Evolutionary conservation across 2,888 invertebrate species (phyloP), one percentile per base, ranked within the genome.

Genomic region (Drosophila emarginata): DNA sequence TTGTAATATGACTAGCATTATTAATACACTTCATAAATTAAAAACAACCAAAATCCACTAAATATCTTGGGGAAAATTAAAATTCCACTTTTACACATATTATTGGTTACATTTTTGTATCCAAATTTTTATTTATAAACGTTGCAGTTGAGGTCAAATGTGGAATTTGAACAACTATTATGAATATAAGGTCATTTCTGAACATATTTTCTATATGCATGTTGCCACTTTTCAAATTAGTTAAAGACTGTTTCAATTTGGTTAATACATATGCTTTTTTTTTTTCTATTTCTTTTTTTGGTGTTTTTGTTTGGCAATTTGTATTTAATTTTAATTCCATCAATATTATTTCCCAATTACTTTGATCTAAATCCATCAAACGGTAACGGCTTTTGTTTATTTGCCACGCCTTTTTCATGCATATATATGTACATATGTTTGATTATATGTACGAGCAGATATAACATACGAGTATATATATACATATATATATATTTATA

Each of bases 381-480:
- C 45, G 4, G 21, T 45, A 45, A 11, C 18, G 45, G 45, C 14
- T 52, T 52, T 52, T 39, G 7, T 18, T 15, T 28, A 39, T 61
- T 61, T 54, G 40, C 45, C 23, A 61, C 45, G 51, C 53, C 52
- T 52, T 28, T 52, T 52, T 23, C 52, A 52, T 52, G 23, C 28
- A 45, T 45, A 15, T 45, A 45, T 15, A 18, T 4, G 12, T 37
- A 21, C 18, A 45, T 45, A 18, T 45, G 12, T 21, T 4, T 21
- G 11, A 9, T 32, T 32, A 32, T 9, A 40, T 15, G 2, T 36
- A 36, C 11, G 18, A 45, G 9, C 7, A n/a, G n/a, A n/a, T n/a
- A n/a, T n/a, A n/a, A n/a, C n/a, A n/a, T 36, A 36, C 11, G 18
- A 45, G 9, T 2, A 18, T 11, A 45, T 18, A 21, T 7, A 21